Conservation (phyloP, 2,113 vertebrate genomes). For the Dendropsophus ebraccatus region DNA sequence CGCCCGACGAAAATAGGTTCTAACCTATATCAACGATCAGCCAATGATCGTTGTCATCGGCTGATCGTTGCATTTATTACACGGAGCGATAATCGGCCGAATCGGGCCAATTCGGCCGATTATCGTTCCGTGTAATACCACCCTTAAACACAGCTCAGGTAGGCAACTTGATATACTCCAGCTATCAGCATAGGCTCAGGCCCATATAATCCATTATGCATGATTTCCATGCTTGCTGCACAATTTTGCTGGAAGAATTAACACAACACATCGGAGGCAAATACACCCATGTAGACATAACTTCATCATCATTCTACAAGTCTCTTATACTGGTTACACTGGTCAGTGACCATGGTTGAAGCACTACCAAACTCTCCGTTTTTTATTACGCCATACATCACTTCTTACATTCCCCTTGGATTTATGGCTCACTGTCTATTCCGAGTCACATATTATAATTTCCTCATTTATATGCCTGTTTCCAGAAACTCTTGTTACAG, state of each 20-base stretch:
- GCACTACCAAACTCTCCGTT: background rate
- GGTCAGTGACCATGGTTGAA: background rate
- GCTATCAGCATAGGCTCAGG: background rate
- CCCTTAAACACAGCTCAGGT: no score
- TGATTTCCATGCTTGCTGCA: background rate
- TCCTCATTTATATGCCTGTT: constrained; percentile 32
- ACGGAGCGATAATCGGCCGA: no score
- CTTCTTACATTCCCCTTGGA: background rate
- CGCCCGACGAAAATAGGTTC: no score
- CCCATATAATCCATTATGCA: background rate
- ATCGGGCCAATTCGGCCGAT: no score
- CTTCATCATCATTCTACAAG: background rate
- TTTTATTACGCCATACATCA: background rate
- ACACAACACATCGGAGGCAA: background rate
- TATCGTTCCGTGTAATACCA: no score
- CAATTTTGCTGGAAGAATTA: background rate
- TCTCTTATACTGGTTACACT: background rate
- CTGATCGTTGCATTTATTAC: no score
- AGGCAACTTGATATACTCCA: background rate
- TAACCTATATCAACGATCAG: no score
- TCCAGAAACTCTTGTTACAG: constrained; percentile 20
- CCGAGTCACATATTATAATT: constrained; percentile 4
- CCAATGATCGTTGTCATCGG: no score
- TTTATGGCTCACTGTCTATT: background rate
- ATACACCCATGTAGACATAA: background rate